Evolutionary conservation across 2,888 invertebrate species (phyloP).

Genomic region (Norana najaformis): DNA sequence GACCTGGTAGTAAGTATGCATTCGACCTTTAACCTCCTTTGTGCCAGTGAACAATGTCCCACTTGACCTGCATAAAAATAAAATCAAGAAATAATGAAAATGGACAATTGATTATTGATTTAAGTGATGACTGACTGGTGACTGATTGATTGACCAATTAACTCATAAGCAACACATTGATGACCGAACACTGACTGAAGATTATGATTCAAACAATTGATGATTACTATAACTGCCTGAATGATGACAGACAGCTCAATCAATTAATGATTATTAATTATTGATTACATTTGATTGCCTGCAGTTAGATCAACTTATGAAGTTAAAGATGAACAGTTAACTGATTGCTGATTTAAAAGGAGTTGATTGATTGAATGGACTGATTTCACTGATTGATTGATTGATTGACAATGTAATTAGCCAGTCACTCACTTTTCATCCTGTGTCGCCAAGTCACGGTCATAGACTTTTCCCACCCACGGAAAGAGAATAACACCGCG

Average conservation of each 20-base stretch:
- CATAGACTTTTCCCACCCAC: slow-evolving; percentile 93
- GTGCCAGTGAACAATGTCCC: slow-evolving; percentile 36
- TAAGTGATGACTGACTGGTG: no score
- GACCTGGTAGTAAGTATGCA: slow-evolving; percentile 95
- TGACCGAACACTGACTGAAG: no score
- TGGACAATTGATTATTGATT: neutral
- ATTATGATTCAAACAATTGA: no score
- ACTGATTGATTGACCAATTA: no score
- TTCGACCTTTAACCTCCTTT: slow-evolving; percentile 73
- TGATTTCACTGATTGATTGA: no score
- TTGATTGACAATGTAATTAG: neutral
- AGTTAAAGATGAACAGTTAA: neutral
- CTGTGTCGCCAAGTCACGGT: slow-evolving; percentile 80
- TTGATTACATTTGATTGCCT: no score
- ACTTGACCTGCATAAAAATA: neutral
- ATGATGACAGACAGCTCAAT: no score
- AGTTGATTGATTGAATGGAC: neutral
- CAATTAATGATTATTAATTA: no score
- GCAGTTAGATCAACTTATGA: no score
- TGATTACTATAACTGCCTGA: no score
- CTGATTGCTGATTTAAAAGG: neutral
- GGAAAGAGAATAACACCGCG: slow-evolving; percentile 94
- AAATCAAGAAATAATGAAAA: neutral
- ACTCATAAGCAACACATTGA: no score
- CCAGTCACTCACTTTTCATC: slow-evolving; percentile 63